Evolutionary conservation across 2,888 invertebrate species (phyloP).

Genomic region (Lycocerus yunnanus): DNA sequence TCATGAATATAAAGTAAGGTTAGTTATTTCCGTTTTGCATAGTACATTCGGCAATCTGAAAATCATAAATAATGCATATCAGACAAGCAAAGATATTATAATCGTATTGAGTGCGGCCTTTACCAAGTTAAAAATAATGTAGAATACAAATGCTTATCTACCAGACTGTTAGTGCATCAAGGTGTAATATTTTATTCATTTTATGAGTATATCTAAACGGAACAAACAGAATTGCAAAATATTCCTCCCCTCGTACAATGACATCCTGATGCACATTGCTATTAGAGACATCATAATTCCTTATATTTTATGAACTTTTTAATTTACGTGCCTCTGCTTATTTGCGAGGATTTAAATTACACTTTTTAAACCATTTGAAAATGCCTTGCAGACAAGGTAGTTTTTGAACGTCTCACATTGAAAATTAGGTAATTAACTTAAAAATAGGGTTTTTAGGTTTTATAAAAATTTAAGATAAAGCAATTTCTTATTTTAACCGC

Average conservation of each 20-base stretch:
- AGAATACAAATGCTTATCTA: constrained; percentile 22
- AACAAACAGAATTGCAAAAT: constrained; percentile 31
- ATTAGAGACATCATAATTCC: constrained; percentile 47
- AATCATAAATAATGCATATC: constrained; percentile 21
- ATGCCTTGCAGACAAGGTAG: not conserved
- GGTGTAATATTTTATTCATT: constrained; percentile 31
- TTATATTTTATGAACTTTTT: constrained; percentile 47
- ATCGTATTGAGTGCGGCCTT: constrained; percentile 16
- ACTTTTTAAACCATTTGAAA: constrained; percentile 44
- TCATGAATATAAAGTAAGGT: constrained; percentile 5
- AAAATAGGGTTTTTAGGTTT: too few relatives aligned
- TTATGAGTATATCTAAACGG: constrained; percentile 28
- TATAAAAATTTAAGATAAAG: too few relatives aligned
- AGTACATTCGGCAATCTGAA: constrained; percentile 13
- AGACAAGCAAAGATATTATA: constrained; percentile 9
- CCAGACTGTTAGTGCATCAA: constrained; percentile 28
- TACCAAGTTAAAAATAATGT: constrained; percentile 24
- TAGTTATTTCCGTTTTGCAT: constrained; percentile 5
- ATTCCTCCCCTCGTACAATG: constrained; percentile 30
- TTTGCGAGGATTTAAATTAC: constrained; percentile 47
- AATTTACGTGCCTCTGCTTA: constrained; percentile 45
- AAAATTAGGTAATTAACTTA: too few relatives aligned
- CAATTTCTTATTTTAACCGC: too few relatives aligned
- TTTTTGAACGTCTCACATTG: not conserved
- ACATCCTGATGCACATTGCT: constrained; percentile 43